Conservation (phyloP, 2,797 vertebrate species). For the Anguilla obscura region DNA sequence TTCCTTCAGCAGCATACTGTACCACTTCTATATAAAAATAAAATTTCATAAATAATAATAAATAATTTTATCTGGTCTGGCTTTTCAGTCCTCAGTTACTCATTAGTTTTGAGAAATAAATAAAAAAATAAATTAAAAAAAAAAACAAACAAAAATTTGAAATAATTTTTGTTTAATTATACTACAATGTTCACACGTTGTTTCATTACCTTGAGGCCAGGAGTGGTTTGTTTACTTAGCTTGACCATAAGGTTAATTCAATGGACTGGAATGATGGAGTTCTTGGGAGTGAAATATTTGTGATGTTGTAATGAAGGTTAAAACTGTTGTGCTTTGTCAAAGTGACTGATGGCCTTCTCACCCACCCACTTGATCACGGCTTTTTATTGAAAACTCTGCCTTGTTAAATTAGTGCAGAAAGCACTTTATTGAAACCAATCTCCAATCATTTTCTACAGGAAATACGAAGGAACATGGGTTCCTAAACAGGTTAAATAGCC, state of each 20-base stretch:
- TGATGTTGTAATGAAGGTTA: slow-evolving; percentile 39
- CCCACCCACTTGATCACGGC: slow-evolving; percentile 15
- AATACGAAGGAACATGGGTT: background rate
- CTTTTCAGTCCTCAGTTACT: background rate
- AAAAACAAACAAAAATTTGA: no score
- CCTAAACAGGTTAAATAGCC: no score
- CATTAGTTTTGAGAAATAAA: no score
- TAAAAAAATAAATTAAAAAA: no score
- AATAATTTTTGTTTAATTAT: background rate
- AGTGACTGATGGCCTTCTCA: slow-evolving; percentile 21
- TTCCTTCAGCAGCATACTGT: background rate
- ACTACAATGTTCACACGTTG: background rate
- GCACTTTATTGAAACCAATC: background rate
- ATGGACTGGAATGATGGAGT: slow-evolving; percentile 19
- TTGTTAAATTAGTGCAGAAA: no score
- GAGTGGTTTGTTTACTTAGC: background rate
- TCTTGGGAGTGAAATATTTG: slow-evolving; percentile 48
- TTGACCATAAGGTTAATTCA: slow-evolving; percentile 40
- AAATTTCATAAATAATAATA: no score
- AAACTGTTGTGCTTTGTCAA: slow-evolving; percentile 31
- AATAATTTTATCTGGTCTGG: background rate
- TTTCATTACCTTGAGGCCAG: background rate
- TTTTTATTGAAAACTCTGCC: background rate
- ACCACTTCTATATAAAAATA: no score
- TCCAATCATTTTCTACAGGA: background rate